A percentile compares a stretch with the other conserved stretches of the same genome.
phyloP scores from a whole-genome alignment of 1,140 invertebrate species.

The Drosophila baimaii region DNA sequence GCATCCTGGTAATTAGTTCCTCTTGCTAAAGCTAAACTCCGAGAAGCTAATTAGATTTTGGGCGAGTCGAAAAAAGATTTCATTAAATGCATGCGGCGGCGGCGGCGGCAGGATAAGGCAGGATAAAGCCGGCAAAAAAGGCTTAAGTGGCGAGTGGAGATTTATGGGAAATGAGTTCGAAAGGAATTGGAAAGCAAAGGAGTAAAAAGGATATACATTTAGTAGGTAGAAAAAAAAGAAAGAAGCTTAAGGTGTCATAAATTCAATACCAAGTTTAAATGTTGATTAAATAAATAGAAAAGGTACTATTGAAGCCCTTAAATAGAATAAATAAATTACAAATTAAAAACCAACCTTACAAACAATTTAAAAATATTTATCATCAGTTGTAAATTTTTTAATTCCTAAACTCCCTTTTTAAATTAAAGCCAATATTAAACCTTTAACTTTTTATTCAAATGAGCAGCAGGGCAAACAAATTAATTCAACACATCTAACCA shows the following conservation, averaged over 20 bases:
- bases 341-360: not conserved
- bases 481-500: slow-evolving; percentile 35
- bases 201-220: not conserved
- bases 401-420: not conserved
- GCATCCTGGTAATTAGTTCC: slow-evolving; percentile 73
- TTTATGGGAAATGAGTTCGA: slow-evolving; percentile 7
- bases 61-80: slow-evolving; percentile 66
- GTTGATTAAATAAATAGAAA: not conserved
- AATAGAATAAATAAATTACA: not conserved
- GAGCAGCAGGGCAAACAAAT: slow-evolving; percentile 45
- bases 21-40: slow-evolving; percentile 52
- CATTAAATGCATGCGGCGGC: slow-evolving; percentile 63
- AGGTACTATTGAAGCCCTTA: not conserved
- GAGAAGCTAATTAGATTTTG: slow-evolving; percentile 76
- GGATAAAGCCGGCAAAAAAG: slow-evolving; percentile 29
- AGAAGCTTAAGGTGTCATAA: too few species aligned
- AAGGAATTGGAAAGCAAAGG: not conserved
- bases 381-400: not conserved
- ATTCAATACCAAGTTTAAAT: too few species aligned
- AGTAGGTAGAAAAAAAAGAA: too few species aligned
- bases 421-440: not conserved
- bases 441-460: slow-evolving; percentile 34
- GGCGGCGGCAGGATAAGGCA: not conserved
- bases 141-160: slow-evolving; percentile 21
- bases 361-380: not conserved